These are phyloP conservation scores for Rhyacophila evoluta DNA, from an alignment of 2,888 invertebrate genomes.

Conservation along the genomic window DNA sequence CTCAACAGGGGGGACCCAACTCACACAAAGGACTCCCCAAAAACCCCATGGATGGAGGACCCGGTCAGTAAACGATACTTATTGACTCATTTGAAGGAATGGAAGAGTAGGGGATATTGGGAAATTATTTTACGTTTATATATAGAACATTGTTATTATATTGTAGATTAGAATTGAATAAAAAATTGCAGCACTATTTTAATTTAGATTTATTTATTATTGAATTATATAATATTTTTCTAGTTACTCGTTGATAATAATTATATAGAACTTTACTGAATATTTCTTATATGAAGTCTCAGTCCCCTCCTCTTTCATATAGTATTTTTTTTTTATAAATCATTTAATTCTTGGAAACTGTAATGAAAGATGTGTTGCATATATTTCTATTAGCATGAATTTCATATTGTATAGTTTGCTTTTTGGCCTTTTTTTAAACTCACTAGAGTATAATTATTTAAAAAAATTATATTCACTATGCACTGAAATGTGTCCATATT, in stretches of 20 bases:
- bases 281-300: not conserved
- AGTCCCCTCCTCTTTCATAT: not conserved
- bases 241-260: too few species aligned
- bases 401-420: not conserved
- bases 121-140: too few species aligned
- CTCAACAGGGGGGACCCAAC: conserved; percentile 26
- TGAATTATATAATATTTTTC: too few species aligned
- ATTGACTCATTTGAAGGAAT: not conserved
- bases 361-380: not conserved
- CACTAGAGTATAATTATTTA: not conserved
- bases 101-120: not conserved
- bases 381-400: not conserved
- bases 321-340: not conserved
- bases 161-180: too few species aligned
- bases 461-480: not conserved
- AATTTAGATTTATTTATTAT: too few species aligned
- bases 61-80: conserved; percentile 59
- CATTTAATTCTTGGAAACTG: too few species aligned
- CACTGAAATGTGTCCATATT: too few species aligned
- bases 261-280: not conserved
- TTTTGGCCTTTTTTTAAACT: not conserved
- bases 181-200: too few species aligned
- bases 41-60: conserved; percentile 66
- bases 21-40: conserved; percentile 59
- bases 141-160: too few species aligned